Percentiles rank a stretch among this genome's conserved stretches.
These are phyloP conservation scores for Melinaea marsaeus DNA, from an alignment of 2,888 invertebrate genomes.

Conservation along the genomic window DNA sequence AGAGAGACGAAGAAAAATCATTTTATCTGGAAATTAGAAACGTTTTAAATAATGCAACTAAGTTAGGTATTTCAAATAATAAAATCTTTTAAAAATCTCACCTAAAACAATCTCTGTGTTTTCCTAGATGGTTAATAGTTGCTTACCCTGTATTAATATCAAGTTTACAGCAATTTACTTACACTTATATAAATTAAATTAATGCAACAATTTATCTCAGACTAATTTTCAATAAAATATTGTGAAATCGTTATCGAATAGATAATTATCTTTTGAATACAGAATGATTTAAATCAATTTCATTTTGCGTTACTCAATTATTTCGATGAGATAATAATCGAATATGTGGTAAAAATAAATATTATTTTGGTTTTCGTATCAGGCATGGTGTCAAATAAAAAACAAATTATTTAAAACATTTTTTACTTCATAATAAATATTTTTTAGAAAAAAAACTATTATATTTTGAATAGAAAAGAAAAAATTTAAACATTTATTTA, in stretches of 20 bases:
- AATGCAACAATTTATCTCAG: slow-evolving; percentile 4
- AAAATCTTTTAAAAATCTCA: not conserved
- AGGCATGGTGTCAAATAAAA: too few species aligned
- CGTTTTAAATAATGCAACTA: not conserved
- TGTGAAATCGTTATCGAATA: not conserved
- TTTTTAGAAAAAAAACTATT: too few species aligned
- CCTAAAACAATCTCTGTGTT: not conserved
- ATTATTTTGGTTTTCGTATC: too few species aligned
- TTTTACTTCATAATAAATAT: too few species aligned
- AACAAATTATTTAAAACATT: too few species aligned
- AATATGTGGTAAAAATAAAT: too few species aligned
- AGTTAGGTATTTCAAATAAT: not conserved
- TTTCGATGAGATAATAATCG: not conserved
- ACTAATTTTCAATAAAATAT: not conserved
- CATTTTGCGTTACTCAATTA: not conserved
- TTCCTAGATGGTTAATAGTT: not conserved
- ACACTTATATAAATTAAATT: not conserved
- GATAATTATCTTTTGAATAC: not conserved
- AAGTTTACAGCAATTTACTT: not conserved
- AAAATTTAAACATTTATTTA: slow-evolving; percentile 8
- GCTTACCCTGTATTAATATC: not conserved
- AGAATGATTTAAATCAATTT: not conserved
- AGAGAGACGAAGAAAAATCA: slow-evolving; percentile 21
- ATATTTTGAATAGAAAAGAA: not conserved
- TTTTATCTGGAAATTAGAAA: slow-evolving; percentile 9